A percentile compares a stretch with the other conserved stretches of the same genome.
These are phyloP conservation scores for Pelecanus crispus DNA, from an alignment of 2,113 vertebrate genomes.

Conservation along the genomic window DNA sequence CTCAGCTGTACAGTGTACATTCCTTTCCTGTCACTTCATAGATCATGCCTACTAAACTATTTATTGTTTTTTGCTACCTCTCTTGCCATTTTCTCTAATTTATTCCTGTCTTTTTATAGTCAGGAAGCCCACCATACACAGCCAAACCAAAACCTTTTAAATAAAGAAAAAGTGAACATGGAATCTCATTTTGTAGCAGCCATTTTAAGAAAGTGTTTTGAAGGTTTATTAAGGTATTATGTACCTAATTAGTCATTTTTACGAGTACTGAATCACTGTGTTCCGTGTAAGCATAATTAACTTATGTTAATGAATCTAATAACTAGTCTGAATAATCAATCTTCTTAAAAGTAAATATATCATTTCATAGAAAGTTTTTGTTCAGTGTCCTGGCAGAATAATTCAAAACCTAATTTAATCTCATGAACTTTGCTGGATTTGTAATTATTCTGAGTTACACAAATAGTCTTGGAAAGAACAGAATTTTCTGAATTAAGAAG, in stretches of 20 bases:
- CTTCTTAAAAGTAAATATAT: conserved; percentile 17
- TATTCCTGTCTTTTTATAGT: neutral
- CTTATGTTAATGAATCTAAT: conserved; percentile 10
- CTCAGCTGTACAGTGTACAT: neutral
- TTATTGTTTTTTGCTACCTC: neutral
- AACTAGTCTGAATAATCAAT: conserved; percentile 11
- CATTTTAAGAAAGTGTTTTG: neutral
- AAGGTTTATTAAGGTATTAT: neutral
- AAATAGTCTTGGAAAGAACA: neutral
- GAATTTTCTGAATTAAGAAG: neutral
- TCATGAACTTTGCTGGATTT: neutral
- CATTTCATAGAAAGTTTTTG: neutral
- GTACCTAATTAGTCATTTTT: conserved; percentile 8
- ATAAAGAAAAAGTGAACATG: neutral
- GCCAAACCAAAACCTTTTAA: neutral
- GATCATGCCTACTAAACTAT: neutral
- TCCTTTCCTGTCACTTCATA: neutral
- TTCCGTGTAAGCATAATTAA: conserved; percentile 20
- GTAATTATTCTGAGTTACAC: neutral
- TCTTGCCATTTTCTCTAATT: neutral
- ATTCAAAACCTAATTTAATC: neutral
- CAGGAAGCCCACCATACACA: neutral
- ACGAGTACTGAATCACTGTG: neutral
- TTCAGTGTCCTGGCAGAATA: neutral
- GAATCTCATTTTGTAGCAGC: neutral